phyloP scores from a whole-genome alignment of 2,113 vertebrate genomes.

The Engraulis encrasicolus region DNA sequence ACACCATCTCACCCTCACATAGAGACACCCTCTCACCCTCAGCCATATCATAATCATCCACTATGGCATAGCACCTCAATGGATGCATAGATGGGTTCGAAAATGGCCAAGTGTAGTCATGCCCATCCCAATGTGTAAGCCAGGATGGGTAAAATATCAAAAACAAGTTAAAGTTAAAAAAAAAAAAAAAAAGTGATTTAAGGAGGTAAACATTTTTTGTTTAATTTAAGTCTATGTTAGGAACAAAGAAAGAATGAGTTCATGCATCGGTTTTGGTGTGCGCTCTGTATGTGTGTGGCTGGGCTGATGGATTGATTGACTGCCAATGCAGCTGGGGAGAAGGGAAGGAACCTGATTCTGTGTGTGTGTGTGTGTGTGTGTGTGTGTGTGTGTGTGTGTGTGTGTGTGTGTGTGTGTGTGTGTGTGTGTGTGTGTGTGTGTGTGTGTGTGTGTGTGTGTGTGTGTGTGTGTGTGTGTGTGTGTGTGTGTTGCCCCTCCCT shows the following conservation, averaged over 20 bases:
- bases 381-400: neutral
- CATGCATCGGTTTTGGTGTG: neutral
- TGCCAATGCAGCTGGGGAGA: neutral
- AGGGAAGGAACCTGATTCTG: neutral
- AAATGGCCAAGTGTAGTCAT: too few species aligned
- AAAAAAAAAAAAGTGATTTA: too few species aligned
- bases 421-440: constrained; percentile 14
- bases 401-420: constrained; percentile 4
- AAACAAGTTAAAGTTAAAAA: too few species aligned
- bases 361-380: constrained; percentile 28
- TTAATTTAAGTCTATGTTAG: too few species aligned
- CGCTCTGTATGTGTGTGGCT: neutral
- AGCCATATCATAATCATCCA: neutral
- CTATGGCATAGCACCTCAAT: constrained; percentile 3
- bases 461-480: constrained; percentile 10
- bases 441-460: constrained; percentile 25
- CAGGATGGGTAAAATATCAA: too few species aligned
- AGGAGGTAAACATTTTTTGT: too few species aligned
- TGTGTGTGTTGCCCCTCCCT: constrained; percentile 4
- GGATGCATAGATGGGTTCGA: neutral
- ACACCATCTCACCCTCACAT: neutral
- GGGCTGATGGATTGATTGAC: too few species aligned
- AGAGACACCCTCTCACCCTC: too few species aligned
- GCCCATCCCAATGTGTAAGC: too few species aligned
- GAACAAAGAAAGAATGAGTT: too few species aligned